These are phyloP conservation scores for Rhinoptilus africanus DNA, from an alignment of 2,113 vertebrate genomes.

Conservation along the genomic window DNA sequence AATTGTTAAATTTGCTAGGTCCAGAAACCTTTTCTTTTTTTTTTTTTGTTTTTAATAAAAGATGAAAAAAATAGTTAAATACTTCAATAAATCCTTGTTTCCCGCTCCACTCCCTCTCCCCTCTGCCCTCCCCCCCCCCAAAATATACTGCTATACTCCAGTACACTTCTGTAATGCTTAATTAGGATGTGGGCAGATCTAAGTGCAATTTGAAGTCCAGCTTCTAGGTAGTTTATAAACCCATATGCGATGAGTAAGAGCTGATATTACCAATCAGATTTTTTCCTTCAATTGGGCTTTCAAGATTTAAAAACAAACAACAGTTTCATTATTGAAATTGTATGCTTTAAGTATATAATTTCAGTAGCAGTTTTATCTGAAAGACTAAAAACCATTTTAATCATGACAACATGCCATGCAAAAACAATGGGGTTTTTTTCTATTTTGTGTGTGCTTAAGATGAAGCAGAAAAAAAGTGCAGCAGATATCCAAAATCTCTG, in stretches of 20 bases:
- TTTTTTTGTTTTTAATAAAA: neutral
- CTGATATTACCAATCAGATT: neutral
- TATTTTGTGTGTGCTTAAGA: neutral
- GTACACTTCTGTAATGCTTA: neutral
- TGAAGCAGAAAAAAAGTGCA: neutral
- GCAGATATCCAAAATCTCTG: neutral
- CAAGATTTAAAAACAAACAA: neutral
- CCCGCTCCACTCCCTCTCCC: too few relatives aligned
- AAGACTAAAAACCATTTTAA: neutral
- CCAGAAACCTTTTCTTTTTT: neutral
- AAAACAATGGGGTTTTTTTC: neutral
- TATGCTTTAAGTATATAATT: neutral
- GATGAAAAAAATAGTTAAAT: neutral
- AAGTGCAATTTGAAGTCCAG: neutral
- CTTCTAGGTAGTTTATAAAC: neutral
- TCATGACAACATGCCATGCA: neutral
- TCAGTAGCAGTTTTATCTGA: neutral
- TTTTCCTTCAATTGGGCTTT: neutral
- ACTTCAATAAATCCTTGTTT: neutral
- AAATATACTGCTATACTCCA: neutral
- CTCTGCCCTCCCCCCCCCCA: fast-evolving
- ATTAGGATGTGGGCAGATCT: neutral
- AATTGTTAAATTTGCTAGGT: neutral
- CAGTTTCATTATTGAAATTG: neutral
- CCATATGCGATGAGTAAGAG: neutral